Evolutionary conservation across 2,888 invertebrate species (phyloP), one percentile per base, ranked within the genome.

Genomic region (Cheilosia impressa): DNA sequence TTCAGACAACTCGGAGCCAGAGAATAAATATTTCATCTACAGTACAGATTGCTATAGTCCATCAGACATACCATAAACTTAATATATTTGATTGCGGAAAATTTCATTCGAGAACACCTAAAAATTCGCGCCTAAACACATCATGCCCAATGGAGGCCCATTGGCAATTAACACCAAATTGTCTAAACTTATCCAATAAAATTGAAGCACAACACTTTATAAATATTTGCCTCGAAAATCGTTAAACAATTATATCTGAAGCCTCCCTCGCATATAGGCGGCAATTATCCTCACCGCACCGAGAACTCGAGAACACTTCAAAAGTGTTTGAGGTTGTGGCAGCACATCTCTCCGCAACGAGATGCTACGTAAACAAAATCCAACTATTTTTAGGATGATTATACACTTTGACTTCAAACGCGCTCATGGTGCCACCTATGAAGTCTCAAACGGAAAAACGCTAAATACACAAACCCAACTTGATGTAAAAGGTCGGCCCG

Each of bases 381-480:
- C 58, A 45, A n/a, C 65, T 77, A 82, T 82, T 77, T 81, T 63
- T 47, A 63, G 53, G 17, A 45, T 9, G 45, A 66, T 66, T 73
- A 79, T 73, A 58, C 80, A 69, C 62, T 69, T 69, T 41, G 68
- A 62, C 57, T 81, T 53, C 47, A 71, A 45, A 24, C 65, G 58
- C 22, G 27, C 22, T 77, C 52, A 52, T 6, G 19, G 5, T 24
- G 10, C 15, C 52, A 17, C 52, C 13, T 52, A 50, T 17, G 10
- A 13, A 24, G 47, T 7, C 5, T n/a, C 62, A 57, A 0, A 9
- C 45, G n/a, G 31, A 50, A 10, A 27, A 45, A 38, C 68, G 62
- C 63, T 80, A 75, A 80, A 76, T 69, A 81, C 75, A 62, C 45
- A 19, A 19, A 73, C 43, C 34, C n/a, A 41, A 62, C 62, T 75